Evolutionary conservation across 2,113 vertebrate genomes (phyloP).

Genomic region (Bothrops jararaca): DNA sequence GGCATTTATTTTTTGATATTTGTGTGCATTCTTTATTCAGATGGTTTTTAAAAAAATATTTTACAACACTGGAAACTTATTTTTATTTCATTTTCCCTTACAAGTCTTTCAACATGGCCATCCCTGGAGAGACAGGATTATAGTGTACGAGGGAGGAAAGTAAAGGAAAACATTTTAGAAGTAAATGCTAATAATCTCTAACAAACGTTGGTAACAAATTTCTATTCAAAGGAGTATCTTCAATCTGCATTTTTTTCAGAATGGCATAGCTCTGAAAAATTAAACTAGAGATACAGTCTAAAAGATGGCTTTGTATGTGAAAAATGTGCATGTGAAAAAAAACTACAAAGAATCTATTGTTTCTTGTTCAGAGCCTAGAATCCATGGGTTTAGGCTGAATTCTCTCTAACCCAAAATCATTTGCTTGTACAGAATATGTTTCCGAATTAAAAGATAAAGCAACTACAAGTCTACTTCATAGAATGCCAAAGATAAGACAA

Average conservation of each 20-base stretch:
- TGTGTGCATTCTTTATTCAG: not conserved
- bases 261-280: not conserved
- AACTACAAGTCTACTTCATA: not conserved
- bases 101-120: not conserved
- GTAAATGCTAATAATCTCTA: not conserved
- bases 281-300: not conserved
- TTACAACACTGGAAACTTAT: not conserved
- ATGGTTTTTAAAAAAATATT: not conserved
- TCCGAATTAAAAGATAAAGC: not conserved
- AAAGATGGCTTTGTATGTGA: not conserved
- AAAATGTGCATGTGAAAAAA: not conserved
- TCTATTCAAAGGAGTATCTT: not conserved
- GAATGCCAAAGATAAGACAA: too few species aligned
- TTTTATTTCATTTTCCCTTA: constrained; percentile 2
- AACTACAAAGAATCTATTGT: not conserved
- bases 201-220: not conserved
- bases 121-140: not conserved
- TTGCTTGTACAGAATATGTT: not conserved
- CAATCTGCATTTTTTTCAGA: not conserved
- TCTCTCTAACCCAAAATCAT: not conserved
- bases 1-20: not conserved
- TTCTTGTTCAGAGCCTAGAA: not conserved
- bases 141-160: not conserved
- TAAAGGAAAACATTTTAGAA: not conserved
- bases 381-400: not conserved